phyloP scores from a whole-genome alignment of 1,140 invertebrate genomes.

The Drosophila nigrodunni region DNA sequence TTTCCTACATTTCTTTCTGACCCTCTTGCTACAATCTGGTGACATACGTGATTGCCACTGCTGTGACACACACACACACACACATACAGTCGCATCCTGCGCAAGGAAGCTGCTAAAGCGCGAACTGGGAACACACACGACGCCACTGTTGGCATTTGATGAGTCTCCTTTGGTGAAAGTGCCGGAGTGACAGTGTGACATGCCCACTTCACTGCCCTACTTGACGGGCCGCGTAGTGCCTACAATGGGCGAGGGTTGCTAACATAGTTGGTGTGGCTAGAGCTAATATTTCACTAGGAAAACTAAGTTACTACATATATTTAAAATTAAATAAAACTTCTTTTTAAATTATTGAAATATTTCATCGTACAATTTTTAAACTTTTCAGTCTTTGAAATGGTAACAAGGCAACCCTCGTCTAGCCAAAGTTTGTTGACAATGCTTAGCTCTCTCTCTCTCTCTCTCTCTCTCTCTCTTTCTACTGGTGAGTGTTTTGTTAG shows the following conservation, averaged over 20 bases:
- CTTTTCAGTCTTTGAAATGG: neutral
- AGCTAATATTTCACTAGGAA: neutral
- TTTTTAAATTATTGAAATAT: neutral
- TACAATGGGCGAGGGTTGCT: slow-evolving; percentile 21
- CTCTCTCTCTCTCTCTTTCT: too few species aligned
- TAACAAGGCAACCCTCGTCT: slow-evolving; percentile 22
- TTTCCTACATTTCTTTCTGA: slow-evolving; percentile 7
- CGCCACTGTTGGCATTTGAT: slow-evolving; percentile 37
- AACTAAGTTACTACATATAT: neutral
- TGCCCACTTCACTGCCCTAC: slow-evolving; percentile 58
- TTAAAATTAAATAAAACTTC: neutral
- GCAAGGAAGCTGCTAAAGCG: slow-evolving; percentile 48
- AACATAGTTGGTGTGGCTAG: neutral
- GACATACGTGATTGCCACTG: slow-evolving; percentile 72
- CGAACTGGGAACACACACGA: slow-evolving; percentile 72
- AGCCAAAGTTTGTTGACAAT: neutral
- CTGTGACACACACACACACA: slow-evolving; percentile 44
- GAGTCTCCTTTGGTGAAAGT: slow-evolving; percentile 63
- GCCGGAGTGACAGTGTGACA: slow-evolving; percentile 67
- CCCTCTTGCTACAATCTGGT: slow-evolving; percentile 61
- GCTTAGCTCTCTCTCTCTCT: too few species aligned
- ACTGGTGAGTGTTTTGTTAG: slow-evolving; percentile 46
- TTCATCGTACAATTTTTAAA: neutral
- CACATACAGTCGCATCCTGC: slow-evolving; percentile 13
- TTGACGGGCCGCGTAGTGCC: neutral